Base-by-base conservation (phyloP, 2,888 invertebrate species). In the Empis stercorea region DNA sequence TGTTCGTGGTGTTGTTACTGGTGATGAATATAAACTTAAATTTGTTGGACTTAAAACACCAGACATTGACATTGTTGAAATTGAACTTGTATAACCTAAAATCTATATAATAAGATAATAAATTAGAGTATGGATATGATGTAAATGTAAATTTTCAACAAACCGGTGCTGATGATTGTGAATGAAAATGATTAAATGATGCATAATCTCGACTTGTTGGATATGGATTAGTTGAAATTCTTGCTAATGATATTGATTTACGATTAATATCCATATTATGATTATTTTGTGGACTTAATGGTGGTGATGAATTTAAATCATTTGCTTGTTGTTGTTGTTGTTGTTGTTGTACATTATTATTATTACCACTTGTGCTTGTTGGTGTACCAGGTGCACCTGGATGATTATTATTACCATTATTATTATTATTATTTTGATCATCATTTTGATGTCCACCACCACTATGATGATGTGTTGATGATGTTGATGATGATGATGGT, bases 51-150 rank as follows among this genome's bases (percentile, higher is more conserved):
- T 87, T 66, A 89, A 87, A 59, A 87, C 86, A 55, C 88, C 88
- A 65, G 87, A 81, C 76, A 86, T 82, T 14, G 73, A 81, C 76
- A 86, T 82, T 14, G 73, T 74, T 53, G 80, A 78, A 58, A 82
- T 84, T 63, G 89, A 86, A 63, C 87, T 84, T 55, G 92, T 86
- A 72, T 94, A 94, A 58, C 87, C 89, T 75, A 94, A 89, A 61
- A 95, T 82, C 94, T 94, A 32, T n/a, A n/a, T n/a, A n/a, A n/a
- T n/a, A n/a, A n/a, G n/a, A n/a, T n/a, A n/a, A n/a, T n/a, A n/a
- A n/a, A n/a, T n/a, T n/a, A n/a, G n/a, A n/a, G n/a, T n/a, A n/a
- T n/a, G n/a, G n/a, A n/a, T n/a, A 30, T 13, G 5, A 32, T 43
- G 7, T 15, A n/a, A 17, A 17, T 6, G 39, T 13, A 20, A 13